Conservation (phyloP, 2,888 invertebrate genomes). For the Formica aserva region DNA sequence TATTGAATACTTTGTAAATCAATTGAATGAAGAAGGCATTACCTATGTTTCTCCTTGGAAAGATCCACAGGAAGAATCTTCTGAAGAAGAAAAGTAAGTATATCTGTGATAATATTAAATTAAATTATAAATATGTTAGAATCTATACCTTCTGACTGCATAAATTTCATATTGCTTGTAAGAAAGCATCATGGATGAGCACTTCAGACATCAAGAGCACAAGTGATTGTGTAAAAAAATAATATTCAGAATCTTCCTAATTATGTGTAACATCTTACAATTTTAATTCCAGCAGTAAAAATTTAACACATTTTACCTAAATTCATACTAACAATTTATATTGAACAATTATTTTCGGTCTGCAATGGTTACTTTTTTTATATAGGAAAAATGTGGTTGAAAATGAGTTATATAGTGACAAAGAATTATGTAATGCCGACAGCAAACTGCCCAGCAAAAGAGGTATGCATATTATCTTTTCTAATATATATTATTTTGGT, state of each 20-base stretch:
- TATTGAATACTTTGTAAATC: slow-evolving; percentile 94
- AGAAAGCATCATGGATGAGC: slow-evolving; percentile 51
- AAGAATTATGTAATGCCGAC: slow-evolving; percentile 77
- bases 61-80: slow-evolving; percentile 72
- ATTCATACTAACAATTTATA: slow-evolving; percentile 58
- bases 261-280: slow-evolving; percentile 38
- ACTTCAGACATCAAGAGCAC: slow-evolving; percentile 56
- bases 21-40: slow-evolving; percentile 92
- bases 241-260: slow-evolving; percentile 22
- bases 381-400: slow-evolving; percentile 70
- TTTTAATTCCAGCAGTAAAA: slow-evolving; percentile 61
- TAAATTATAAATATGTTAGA: neutral
- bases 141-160: slow-evolving; percentile 30
- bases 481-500: slow-evolving; percentile 1
- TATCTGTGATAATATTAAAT: neutral
- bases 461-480: slow-evolving; percentile 70
- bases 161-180: slow-evolving; percentile 34
- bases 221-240: slow-evolving; percentile 38
- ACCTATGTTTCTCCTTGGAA: slow-evolving; percentile 89
- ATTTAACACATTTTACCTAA: slow-evolving; percentile 57
- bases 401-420: slow-evolving; percentile 70
- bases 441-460: slow-evolving; percentile 80
- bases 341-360: slow-evolving; percentile 48
- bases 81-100: slow-evolving; percentile 69
- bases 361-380: slow-evolving; percentile 62